Evolutionary conservation across 1,140 invertebrate species (phyloP).

Genomic region (Drosophila chauvacae): DNA sequence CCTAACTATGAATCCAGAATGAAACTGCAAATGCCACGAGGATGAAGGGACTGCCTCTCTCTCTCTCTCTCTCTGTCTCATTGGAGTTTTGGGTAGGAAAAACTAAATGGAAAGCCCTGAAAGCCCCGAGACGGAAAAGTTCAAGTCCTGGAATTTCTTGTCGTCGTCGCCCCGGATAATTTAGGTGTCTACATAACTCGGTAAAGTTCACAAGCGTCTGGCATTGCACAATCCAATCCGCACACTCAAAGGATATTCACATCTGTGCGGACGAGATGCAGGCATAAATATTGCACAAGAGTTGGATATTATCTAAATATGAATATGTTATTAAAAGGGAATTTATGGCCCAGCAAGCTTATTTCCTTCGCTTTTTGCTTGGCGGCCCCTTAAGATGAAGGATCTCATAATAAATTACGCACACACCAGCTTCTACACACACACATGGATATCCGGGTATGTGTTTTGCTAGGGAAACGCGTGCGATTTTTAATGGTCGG

Average conservation of each 20-base stretch:
- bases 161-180: constrained; percentile 22
- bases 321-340: constrained; percentile 72
- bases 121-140: constrained; percentile 10
- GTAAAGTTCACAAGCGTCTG: constrained; percentile 17
- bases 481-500: constrained; percentile 51
- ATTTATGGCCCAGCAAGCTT: constrained; percentile 59
- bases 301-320: constrained; percentile 72
- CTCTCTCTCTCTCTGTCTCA: constrained; percentile 2
- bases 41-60: constrained; percentile 1
- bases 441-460: background rate
- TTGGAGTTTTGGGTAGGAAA: constrained; percentile 18
- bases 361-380: constrained; percentile 25
- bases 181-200: constrained; percentile 33
- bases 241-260: constrained; percentile 12
- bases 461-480: constrained; percentile 20
- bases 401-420: constrained; percentile 57
- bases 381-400: constrained; percentile 33
- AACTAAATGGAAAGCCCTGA: background rate
- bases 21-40: constrained; percentile 18
- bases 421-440: constrained; percentile 8
- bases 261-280: constrained; percentile 26
- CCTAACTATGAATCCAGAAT: constrained; percentile 36
- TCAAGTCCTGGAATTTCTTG: constrained; percentile 27
- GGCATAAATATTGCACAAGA: constrained; percentile 46
- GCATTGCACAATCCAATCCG: constrained; percentile 16